Conservation (phyloP, 1,140 invertebrate species). For the Vollenhovia emeryi region DNA sequence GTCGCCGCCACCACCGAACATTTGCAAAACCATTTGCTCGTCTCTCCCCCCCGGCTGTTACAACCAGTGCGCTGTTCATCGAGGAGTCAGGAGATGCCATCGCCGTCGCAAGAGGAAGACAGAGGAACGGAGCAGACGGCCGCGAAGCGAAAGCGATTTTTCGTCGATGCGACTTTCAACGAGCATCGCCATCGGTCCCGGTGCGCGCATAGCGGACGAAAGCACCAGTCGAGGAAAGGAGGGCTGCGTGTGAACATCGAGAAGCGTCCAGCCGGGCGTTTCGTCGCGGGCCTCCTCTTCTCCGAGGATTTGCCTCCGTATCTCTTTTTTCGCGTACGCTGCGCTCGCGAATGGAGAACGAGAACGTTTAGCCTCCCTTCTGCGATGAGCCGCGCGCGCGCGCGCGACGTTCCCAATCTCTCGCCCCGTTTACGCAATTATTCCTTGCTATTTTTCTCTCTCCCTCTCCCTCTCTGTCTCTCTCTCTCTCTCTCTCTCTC, state of each 20-base stretch:
- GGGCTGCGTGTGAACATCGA: conserved; percentile 16
- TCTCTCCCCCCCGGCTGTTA: conserved; percentile 75
- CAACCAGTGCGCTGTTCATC: conserved; percentile 68
- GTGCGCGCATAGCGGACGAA: conserved; percentile 3
- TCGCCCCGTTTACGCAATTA: conserved; percentile 26
- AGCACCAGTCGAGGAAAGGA: neutral
- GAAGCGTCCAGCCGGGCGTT: neutral
- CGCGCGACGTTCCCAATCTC: conserved; percentile 51
- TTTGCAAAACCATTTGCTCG: conserved; percentile 76
- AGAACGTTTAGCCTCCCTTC: conserved; percentile 48
- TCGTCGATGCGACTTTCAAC: conserved; percentile 26
- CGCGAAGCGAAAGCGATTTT: conserved; percentile 19
- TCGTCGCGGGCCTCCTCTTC: conserved; percentile 35
- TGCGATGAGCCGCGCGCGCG: conserved; percentile 35
- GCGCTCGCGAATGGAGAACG: conserved; percentile 19
- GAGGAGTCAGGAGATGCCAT: conserved; percentile 64
- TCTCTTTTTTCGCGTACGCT: conserved; percentile 4
- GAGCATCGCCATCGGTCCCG: neutral
- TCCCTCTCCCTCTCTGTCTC: neutral
- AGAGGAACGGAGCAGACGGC: conserved; percentile 4
- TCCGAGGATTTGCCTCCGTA: conserved; percentile 7
- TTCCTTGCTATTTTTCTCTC: neutral
- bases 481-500: neutral
- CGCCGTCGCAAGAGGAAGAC: conserved; percentile 30
- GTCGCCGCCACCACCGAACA: conserved; percentile 73